phyloP scores from a whole-genome alignment of 2,888 invertebrate genomes.

The Ennomos quercinarius region DNA sequence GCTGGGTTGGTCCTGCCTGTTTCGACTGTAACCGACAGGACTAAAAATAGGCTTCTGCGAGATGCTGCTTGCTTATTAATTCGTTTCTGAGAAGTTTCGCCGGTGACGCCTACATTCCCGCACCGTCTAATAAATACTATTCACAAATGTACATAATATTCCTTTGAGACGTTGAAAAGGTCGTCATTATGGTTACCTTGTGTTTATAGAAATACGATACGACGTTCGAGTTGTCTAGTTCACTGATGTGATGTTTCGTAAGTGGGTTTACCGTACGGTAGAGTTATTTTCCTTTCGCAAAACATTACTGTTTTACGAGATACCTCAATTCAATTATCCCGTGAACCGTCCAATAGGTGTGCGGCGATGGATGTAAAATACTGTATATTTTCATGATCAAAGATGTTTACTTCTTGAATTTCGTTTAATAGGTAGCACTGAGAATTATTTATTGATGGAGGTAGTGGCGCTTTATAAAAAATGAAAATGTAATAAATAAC shows the following conservation, averaged over 20 bases:
- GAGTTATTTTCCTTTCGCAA: constrained; percentile 8
- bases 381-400: too few relatives aligned
- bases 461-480: too few relatives aligned
- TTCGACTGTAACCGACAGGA: constrained; percentile 12
- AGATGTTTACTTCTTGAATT: too few relatives aligned
- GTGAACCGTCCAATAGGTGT: not conserved
- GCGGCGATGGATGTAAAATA: too few relatives aligned
- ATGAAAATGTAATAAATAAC: too few relatives aligned
- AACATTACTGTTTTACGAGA: constrained; percentile 15
- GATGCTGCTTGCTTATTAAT: constrained; percentile 48
- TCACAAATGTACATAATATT: constrained; percentile 25
- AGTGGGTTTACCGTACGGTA: not conserved
- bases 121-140: constrained; percentile 26
- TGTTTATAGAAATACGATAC: constrained; percentile 17
- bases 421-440: too few relatives aligned
- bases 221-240: constrained; percentile 10
- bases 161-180: constrained; percentile 25
- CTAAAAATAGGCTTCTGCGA: constrained; percentile 52
- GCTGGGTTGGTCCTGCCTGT: constrained; percentile 20
- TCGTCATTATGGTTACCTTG: constrained; percentile 17
- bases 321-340: constrained; percentile 4
- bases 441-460: too few relatives aligned
- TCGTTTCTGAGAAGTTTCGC: constrained; percentile 36
- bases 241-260: constrained; percentile 3
- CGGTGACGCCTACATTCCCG: constrained; percentile 25